phyloP scores from a whole-genome alignment of 1,140 invertebrate genomes.

The Bombus sylvicola region DNA sequence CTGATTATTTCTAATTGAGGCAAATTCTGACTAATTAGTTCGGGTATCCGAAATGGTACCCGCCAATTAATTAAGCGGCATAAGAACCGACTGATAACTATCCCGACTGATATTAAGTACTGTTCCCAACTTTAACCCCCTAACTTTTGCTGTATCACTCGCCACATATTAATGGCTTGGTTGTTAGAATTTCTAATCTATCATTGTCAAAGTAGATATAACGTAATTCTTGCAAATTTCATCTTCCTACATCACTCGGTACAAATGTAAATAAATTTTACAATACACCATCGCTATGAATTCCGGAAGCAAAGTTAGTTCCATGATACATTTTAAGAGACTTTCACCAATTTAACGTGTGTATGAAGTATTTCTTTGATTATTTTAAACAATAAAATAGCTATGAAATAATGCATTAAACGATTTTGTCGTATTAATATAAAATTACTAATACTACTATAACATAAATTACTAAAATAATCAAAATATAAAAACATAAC shows the following conservation, averaged over 20 bases:
- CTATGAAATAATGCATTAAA: too few relatives aligned
- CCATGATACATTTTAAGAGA: neutral
- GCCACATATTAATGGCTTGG: neutral
- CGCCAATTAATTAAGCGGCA: neutral
- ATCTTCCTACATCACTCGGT: neutral
- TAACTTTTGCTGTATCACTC: neutral
- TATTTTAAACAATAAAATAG: too few relatives aligned
- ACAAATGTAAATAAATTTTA: neutral
- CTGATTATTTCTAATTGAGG: neutral
- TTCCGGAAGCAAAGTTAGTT: neutral
- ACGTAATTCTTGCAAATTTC: neutral
- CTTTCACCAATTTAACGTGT: too few relatives aligned
- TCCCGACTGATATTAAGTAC: conserved; percentile 5
- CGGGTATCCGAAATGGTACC: neutral
- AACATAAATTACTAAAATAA: too few relatives aligned
- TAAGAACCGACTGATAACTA: neutral
- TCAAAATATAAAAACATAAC: too few relatives aligned
- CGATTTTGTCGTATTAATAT: too few relatives aligned
- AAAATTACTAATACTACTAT: too few relatives aligned
- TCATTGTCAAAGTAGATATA: neutral
- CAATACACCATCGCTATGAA: neutral
- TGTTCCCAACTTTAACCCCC: neutral
- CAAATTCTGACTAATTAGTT: conserved; percentile 9
- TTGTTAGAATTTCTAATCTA: neutral
- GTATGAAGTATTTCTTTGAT: too few relatives aligned